Evolutionary conservation across 2,113 vertebrate genomes (phyloP), one percentile per base, ranked within the genome.

Genomic region (Sphyrna mokarran): DNA sequence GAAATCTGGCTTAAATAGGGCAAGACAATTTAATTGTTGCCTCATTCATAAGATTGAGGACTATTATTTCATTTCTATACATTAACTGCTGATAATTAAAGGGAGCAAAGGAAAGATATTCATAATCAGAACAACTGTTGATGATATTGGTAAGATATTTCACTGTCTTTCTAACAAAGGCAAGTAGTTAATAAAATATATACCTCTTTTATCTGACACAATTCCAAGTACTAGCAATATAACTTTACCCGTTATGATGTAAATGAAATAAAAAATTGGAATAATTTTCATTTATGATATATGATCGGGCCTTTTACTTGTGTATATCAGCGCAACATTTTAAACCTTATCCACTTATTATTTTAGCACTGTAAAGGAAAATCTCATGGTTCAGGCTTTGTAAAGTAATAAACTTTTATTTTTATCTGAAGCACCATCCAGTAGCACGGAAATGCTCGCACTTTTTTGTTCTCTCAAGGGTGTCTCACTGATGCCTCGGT

Each of bases 351-450:
- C 29, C 23, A 76, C 43, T 95, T 76, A 37, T 61, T n/a, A n/a
- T 72, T 48, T 72, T 72, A 54, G 68, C 70, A 66, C 10, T 94
- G 61, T 94, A 48, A 9, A 18, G 69, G 69, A 72, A 95, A 95
- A 48, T 54, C 94, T 23, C 69, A 95, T 40, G 69, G 43, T 76
- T 94, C 93, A 70, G 93, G 93, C 93, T 70, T n/a, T 94, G 93
- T 26, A 95, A 70, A 14, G 68, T 72, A 72, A 95, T 95, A 95
- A 95, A 72, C 40, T 33, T 37, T 95, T 72, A 95, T 95, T 54
- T 95, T 54, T 76, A 95, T 95, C 70, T 29, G 40, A 40, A 14
- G 37, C 68, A 54, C 40, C 37, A n/a, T 54, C 26, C 22, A 48
- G 90, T 95, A 18, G 69, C 48, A n/a, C 43, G 70, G 69, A 72